These are phyloP conservation scores for Tromatobia lineatoria DNA, from an alignment of 2,888 invertebrate genomes.

Conservation along the genomic window DNA sequence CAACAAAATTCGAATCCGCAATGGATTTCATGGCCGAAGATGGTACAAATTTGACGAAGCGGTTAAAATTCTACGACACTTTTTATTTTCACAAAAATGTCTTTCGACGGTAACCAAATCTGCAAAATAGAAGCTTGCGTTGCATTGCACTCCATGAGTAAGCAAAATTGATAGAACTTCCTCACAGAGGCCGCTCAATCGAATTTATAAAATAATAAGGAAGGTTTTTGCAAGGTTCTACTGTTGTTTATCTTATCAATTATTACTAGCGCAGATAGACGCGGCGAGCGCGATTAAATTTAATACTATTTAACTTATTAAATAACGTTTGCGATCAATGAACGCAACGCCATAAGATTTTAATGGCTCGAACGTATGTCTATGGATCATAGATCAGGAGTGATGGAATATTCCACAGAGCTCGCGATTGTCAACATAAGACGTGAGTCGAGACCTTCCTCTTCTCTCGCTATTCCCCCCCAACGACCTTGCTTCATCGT, in stretches of 20 bases:
- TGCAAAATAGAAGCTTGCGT: too few species aligned
- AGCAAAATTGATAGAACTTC: too few species aligned
- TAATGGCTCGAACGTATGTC: conserved; percentile 6
- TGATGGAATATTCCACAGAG: conserved; percentile 37
- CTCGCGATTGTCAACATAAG: conserved; percentile 4
- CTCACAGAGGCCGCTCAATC: too few species aligned
- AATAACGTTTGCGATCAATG: not conserved
- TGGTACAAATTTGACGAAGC: too few species aligned
- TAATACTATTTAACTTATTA: not conserved
- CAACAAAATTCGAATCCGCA: too few species aligned
- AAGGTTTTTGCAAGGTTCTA: not conserved
- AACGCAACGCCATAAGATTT: conserved; percentile 26
- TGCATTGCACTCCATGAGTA: too few species aligned
- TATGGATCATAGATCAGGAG: conserved; percentile 51
- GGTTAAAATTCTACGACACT: too few species aligned
- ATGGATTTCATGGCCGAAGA: too few species aligned
- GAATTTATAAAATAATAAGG: too few species aligned
- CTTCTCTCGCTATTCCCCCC: not conserved
- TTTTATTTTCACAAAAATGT: too few species aligned
- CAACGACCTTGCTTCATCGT: conserved; percentile 6
- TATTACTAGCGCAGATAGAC: not conserved
- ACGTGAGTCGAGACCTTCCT: conserved; percentile 1
- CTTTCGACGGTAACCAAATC: too few species aligned
- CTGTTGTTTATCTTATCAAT: not conserved
- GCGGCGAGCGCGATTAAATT: conserved; percentile 2